Evolutionary conservation across 2,113 vertebrate genomes (phyloP).

Genomic region (Gymnocephalus cernua): DNA sequence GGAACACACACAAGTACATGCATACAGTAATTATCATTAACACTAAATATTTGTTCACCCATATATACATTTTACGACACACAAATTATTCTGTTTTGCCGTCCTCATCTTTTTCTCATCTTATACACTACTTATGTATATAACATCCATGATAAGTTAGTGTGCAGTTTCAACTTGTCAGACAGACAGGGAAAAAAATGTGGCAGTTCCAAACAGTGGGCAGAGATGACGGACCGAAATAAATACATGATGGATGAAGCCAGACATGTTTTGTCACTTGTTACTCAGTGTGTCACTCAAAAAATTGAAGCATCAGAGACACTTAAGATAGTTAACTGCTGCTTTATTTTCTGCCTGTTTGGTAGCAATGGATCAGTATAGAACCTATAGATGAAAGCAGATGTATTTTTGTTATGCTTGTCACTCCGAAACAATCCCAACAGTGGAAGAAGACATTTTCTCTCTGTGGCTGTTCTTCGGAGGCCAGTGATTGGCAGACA

Average conservation of each 20-base stretch:
- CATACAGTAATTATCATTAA: background rate
- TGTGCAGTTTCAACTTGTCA: background rate
- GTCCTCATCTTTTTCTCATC: background rate
- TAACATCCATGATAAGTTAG: background rate
- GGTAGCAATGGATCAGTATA: constrained; percentile 37
- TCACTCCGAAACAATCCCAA: constrained; percentile 56
- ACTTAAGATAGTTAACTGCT: constrained; percentile 40
- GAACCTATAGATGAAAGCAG: constrained; percentile 38
- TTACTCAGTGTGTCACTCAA: constrained; percentile 38
- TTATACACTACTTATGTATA: background rate
- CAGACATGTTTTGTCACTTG: constrained; percentile 47
- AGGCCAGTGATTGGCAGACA: constrained; percentile 58
- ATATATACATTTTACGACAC: background rate
- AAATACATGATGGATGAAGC: constrained; percentile 35
- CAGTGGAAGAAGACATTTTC: constrained; percentile 30
- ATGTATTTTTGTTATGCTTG: constrained; percentile 56
- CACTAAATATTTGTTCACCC: background rate
- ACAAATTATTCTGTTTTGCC: background rate
- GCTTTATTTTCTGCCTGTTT: constrained; percentile 33
- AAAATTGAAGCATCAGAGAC: constrained; percentile 30
- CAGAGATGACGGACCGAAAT: constrained; percentile 22
- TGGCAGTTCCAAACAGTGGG: constrained; percentile 20
- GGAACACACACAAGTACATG: background rate
- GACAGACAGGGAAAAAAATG: background rate
- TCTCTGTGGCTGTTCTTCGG: constrained; percentile 47